Evolutionary conservation across 2,888 invertebrate genomes (phyloP).

Genomic region (Unio pictorum): DNA sequence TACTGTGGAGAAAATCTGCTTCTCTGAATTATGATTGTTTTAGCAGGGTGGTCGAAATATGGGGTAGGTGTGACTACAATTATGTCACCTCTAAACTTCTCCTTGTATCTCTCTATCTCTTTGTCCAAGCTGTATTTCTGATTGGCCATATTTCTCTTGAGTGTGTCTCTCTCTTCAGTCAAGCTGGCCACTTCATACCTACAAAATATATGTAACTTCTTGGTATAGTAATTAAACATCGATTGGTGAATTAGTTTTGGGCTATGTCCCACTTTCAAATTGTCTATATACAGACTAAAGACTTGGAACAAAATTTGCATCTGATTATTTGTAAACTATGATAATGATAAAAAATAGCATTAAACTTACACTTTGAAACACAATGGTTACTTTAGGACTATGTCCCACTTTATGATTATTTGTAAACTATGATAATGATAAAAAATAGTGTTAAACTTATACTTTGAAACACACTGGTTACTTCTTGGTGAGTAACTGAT

Average conservation of each 20-base stretch:
- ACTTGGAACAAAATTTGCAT: not conserved
- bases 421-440: no score
- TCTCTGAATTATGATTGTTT: no score
- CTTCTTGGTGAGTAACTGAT: no score
- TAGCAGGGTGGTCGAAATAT: no score
- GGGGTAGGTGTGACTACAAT: no score
- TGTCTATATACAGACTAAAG: not conserved
- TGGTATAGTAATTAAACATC: not conserved
- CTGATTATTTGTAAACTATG: no score
- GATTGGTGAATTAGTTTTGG: not conserved
- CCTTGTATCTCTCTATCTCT: conserved; percentile 53
- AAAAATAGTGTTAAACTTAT: no score
- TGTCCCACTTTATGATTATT: no score
- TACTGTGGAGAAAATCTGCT: no score
- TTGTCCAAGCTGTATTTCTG: conserved; percentile 50
- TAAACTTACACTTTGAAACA: no score
- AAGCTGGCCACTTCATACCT: conserved; percentile 49
- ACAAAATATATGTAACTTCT: not conserved
- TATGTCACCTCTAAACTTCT: conserved; percentile 57
- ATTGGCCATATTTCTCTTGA: conserved; percentile 50
- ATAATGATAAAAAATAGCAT: no score
- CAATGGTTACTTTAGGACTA: not conserved
- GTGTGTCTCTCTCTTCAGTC: conserved; percentile 46
- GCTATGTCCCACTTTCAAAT: not conserved
- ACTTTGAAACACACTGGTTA: no score